Evolutionary conservation across 1,140 invertebrate genomes (phyloP).

Genomic region (Heliconius hewitsoni): DNA sequence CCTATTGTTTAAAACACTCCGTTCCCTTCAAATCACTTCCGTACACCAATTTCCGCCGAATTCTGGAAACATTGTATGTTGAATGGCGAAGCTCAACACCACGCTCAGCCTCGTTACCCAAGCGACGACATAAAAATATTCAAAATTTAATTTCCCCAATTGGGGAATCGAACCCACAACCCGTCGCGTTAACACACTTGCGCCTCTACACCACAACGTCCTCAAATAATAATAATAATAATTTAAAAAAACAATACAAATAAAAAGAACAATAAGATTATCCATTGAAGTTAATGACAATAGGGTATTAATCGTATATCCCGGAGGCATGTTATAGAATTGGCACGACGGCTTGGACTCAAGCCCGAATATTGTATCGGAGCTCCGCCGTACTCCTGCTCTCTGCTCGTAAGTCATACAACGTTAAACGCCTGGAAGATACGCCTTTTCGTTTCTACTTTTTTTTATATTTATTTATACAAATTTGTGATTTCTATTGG

Average conservation of each 20-base stretch:
- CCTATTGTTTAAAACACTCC: neutral
- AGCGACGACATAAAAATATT: neutral
- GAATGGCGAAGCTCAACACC: neutral
- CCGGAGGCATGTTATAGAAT: conserved; percentile 34
- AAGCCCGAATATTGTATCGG: conserved; percentile 39
- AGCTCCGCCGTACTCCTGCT: conserved; percentile 28
- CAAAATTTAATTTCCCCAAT: no score
- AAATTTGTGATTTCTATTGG: neutral
- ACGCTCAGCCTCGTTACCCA: neutral
- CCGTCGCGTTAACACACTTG: no score
- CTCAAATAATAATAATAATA: neutral
- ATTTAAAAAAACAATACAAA: neutral
- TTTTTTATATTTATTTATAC: neutral
- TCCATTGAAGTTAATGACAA: conserved; percentile 14
- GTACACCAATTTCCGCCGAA: neutral
- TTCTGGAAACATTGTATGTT: no score
- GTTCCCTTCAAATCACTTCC: neutral
- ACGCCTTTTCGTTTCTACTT: neutral
- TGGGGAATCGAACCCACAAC: no score
- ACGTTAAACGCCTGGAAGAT: conserved; percentile 15
- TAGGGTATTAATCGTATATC: conserved; percentile 33
- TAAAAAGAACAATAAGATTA: neutral
- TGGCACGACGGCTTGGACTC: conserved; percentile 37
- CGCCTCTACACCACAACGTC: no score
- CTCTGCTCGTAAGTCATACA: conserved; percentile 36